Conservation (phyloP, 2,113 vertebrate species). For the Rostratula benghalensis region DNA sequence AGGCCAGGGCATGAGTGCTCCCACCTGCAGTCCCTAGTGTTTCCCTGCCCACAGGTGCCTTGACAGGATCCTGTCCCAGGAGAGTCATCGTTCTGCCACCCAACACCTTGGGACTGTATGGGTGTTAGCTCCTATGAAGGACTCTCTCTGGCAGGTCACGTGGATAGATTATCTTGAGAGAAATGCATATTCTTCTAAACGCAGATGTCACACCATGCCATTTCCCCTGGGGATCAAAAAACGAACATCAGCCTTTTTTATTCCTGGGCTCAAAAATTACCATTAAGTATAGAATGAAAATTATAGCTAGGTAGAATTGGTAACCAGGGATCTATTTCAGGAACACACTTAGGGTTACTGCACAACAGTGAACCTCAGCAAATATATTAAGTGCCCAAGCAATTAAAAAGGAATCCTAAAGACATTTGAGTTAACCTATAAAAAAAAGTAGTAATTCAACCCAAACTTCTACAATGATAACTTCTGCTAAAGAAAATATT, state of each 20-base stretch:
- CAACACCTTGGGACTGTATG: fast-evolving
- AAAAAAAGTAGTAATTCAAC: not conserved
- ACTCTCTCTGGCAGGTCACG: fast-evolving
- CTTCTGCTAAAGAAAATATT: not conserved
- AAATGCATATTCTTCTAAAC: not conserved
- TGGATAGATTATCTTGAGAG: not conserved
- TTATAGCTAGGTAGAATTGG: not conserved
- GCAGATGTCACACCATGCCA: fast-evolving
- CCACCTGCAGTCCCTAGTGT: not conserved
- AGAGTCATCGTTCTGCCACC: fast-evolving
- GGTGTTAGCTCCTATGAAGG: fast-evolving
- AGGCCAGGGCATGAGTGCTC: not conserved
- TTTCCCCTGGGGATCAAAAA: not conserved
- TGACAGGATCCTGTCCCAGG: not conserved
- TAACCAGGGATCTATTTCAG: not conserved
- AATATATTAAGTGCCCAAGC: not conserved
- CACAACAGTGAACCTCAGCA: not conserved
- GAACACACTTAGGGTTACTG: not conserved
- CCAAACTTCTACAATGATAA: not conserved
- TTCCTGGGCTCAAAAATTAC: not conserved
- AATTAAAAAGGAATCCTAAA: not conserved
- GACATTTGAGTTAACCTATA: not conserved
- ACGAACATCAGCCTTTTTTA: fast-evolving
- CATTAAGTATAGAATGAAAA: not conserved
- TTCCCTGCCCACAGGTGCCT: not conserved